Evolutionary conservation across 2,797 vertebrate genomes (phyloP), one percentile per base, ranked within the genome.

Genomic region (Etheostoma perlongum): DNA sequence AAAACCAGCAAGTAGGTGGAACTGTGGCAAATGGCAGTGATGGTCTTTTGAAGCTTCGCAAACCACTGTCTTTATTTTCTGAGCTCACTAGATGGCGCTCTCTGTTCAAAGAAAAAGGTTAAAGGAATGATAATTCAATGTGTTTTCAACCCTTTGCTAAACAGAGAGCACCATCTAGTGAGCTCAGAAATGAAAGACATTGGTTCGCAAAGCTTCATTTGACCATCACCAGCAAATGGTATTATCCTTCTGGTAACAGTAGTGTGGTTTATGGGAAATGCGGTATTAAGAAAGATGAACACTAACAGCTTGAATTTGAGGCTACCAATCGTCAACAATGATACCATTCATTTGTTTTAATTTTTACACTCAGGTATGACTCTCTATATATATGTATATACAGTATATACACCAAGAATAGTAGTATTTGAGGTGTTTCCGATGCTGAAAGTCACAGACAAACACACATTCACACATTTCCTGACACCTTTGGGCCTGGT

Each of bases 381-480:
- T 60, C 21, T 23, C 21, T 23, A 23, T 23, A 23, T 23, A 23
- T 23, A 23, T 23, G 21, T 23, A 1, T 23, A 13, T 47, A 16
- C n/a, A n/a, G n/a, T 59, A 49, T n/a, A 69, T 8, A 16, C 67
- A 36, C 48, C 5, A 67, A 69, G 5, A 57, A 15, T 33, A n/a
- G 1, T 1, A 67, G 64, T 60, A 4, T 62, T 61, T 6, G 1
- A 19, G 8, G 53, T 60, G 25, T 57, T 71, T 58, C 19, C 9
- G 42, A 64, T 21, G 61, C 77, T 61, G n/a, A 58, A 16, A 19
- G 67, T 40, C 53, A 30, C 65, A 70, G 40, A 21, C 65, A 60
- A 61, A 30, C 54, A 15, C 21, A 23, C 23, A 72, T 76, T 81
- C 72, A 59, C 77, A 84, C 85, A 21, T 84, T 64, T 18, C 59